phyloP scores from a whole-genome alignment of 2,888 invertebrate genomes.

The Sarcophaga caerulescens region DNA sequence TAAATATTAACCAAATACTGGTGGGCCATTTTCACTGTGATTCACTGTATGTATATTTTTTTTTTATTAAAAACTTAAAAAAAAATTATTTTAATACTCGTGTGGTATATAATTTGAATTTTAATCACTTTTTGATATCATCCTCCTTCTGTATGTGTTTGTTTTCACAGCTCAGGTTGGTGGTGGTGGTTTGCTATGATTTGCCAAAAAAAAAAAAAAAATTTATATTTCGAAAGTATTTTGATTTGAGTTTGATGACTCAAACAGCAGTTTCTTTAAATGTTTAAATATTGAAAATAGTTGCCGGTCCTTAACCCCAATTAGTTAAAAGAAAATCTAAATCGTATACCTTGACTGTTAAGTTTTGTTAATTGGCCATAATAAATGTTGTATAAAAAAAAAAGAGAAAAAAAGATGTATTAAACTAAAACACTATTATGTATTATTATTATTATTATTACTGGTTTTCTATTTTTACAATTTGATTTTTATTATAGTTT shows the following conservation, averaged over 20 bases:
- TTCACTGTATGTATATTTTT: no score
- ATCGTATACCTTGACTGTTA: no score
- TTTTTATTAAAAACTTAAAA: not conserved
- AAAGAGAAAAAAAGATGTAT: no score
- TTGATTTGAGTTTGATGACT: constrained; percentile 6
- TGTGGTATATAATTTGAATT: constrained; percentile 16
- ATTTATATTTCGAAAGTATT: constrained; percentile 13
- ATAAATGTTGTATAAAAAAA: no score
- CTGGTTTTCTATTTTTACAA: no score
- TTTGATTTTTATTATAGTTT: no score
- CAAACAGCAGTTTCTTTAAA: not conserved
- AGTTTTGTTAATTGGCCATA: no score
- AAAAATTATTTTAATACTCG: not conserved
- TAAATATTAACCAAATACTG: no score
- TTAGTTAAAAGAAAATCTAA: not conserved
- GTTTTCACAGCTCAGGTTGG: not conserved
- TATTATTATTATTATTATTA: no score
- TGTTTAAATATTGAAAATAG: not conserved
- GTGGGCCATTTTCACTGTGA: no score
- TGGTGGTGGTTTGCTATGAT: not conserved
- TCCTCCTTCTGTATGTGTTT: not conserved
- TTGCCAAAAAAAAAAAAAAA: not conserved
- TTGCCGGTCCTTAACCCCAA: constrained; percentile 14
- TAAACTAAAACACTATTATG: no score
- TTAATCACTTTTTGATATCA: constrained; percentile 19